phyloP scores from a whole-genome alignment of 2,113 vertebrate genomes.

The Lophotis ruficrista region DNA sequence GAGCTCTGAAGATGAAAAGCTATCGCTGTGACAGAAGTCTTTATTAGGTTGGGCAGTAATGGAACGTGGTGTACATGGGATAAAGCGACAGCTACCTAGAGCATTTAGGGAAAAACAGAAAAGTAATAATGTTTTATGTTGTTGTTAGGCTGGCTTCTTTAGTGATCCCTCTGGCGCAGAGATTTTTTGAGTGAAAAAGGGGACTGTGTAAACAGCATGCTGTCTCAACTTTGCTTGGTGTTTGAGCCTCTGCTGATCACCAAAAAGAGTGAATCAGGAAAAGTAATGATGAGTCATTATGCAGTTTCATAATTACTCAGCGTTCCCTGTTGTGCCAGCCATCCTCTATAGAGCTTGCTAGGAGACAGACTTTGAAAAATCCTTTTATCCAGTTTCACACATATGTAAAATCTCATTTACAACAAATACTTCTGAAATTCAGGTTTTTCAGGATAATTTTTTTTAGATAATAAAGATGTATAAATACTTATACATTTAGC shows the following conservation, averaged over 20 bases:
- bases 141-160: conserved; percentile 51
- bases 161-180: conserved; percentile 49
- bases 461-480: not conserved
- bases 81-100: conserved; percentile 70
- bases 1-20: conserved; percentile 81
- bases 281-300: not conserved
- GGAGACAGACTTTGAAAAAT: not conserved
- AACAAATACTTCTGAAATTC: not conserved
- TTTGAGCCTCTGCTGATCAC: not conserved
- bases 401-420: not conserved
- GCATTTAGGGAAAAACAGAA: conserved; percentile 72
- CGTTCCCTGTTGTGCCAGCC: not conserved
- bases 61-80: conserved; percentile 64
- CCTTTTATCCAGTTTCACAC: not conserved
- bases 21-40: conserved; percentile 76
- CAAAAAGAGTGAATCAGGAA: not conserved
- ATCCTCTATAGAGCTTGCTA: not conserved
- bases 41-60: conserved; percentile 81
- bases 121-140: conserved; percentile 68
- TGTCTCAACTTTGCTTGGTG: not conserved
- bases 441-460: not conserved
- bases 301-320: not conserved
- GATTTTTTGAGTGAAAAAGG: conserved; percentile 8
- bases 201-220: not conserved
- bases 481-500: too few relatives aligned